Percentiles rank a stretch among this genome's conserved stretches.
These are phyloP conservation scores for Eulemur mongoz DNA, from an alignment of 2,797 vertebrate species.

Conservation along the genomic window DNA sequence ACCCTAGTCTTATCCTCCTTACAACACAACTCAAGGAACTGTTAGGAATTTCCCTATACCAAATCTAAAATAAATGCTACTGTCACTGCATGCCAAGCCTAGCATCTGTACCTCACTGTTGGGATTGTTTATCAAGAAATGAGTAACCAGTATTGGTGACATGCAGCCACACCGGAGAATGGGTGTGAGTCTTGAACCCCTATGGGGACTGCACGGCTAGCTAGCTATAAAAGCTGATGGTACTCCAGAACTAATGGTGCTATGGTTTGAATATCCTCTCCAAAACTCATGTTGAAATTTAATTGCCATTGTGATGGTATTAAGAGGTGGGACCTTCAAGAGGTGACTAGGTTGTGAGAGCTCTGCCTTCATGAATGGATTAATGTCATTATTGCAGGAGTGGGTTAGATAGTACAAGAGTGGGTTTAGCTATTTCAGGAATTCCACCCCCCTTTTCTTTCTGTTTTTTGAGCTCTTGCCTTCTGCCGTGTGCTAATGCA, in stretches of 20 bases:
- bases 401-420: not conserved
- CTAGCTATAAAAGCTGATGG: not conserved
- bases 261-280: not conserved
- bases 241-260: not conserved
- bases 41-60: not conserved
- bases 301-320: not conserved
- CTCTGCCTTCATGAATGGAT: not conserved
- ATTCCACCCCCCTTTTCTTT: not conserved
- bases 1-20: not conserved
- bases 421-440: not conserved
- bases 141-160: not conserved
- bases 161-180: not conserved
- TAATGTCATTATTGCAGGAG: not conserved
- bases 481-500: not conserved
- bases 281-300: not conserved
- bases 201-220: not conserved
- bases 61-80: not conserved
- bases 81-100: not conserved
- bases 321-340: not conserved
- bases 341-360: not conserved
- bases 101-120: not conserved
- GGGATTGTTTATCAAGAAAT: not conserved
- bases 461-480: not conserved
- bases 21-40: not conserved
- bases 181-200: not conserved